A percentile compares a stretch with the other conserved stretches of the same genome.
phyloP scores from a whole-genome alignment of 2,797 vertebrate genomes.

The Gobionotothen gibberifrons region DNA sequence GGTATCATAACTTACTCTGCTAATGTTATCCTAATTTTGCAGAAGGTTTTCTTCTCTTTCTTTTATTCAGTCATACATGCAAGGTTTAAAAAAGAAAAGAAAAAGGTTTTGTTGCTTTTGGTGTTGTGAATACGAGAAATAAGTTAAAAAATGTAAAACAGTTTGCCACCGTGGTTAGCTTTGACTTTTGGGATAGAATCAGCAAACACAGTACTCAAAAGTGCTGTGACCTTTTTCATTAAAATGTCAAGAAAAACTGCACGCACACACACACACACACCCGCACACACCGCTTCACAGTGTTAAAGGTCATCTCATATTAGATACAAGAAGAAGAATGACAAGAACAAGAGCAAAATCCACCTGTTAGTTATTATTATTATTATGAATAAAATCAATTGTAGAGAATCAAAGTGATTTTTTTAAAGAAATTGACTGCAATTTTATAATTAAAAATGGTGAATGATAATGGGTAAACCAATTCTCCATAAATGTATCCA shows the following conservation, averaged over 20 bases:
- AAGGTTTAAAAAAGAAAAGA: not conserved
- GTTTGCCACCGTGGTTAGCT: slow-evolving; percentile 25
- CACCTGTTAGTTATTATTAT: slow-evolving; percentile 5
- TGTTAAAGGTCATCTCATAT: slow-evolving; percentile 55
- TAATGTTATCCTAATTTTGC: not conserved
- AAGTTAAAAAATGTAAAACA: not conserved
- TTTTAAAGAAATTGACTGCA: not conserved
- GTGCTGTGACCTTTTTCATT: slow-evolving; percentile 68
- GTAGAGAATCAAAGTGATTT: slow-evolving; percentile 1
- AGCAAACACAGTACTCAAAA: slow-evolving; percentile 59
- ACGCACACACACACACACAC: slow-evolving; percentile 4
- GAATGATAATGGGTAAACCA: slow-evolving; percentile 10
- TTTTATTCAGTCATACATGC: not conserved
- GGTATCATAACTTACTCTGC: not conserved
- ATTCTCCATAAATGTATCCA: slow-evolving; percentile 1
- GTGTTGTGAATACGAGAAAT: no score
- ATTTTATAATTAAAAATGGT: slow-evolving; percentile 1
- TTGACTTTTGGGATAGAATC: slow-evolving; percentile 50
- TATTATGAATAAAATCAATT: slow-evolving; percentile 7
- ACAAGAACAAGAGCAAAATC: slow-evolving; percentile 35
- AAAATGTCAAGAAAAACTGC: slow-evolving; percentile 65
- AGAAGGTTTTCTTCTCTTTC: not conserved
- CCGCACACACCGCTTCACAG: slow-evolving; percentile 25
- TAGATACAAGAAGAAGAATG: slow-evolving; percentile 35
- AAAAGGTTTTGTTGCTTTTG: no score